Conservation (phyloP, 1,140 invertebrate genomes). For the Akabosia matsudoensis region DNA sequence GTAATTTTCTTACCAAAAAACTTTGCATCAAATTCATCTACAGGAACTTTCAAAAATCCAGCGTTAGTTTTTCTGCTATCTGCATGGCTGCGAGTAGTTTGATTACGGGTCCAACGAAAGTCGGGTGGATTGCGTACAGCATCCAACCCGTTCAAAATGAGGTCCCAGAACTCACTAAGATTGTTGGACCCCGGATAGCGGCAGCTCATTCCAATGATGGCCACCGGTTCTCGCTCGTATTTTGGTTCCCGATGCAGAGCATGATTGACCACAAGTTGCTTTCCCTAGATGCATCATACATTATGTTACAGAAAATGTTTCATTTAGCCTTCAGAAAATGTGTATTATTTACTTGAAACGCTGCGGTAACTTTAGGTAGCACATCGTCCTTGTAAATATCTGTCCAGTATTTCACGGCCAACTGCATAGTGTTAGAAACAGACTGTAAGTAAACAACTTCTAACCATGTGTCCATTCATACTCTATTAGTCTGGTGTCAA, state of each 20-base stretch:
- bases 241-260: not conserved
- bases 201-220: not conserved
- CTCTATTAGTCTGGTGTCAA: not conserved
- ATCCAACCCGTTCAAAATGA: not conserved
- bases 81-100: not conserved
- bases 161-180: not conserved
- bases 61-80: not conserved
- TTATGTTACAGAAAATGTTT: too few relatives aligned
- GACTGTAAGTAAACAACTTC: too few relatives aligned
- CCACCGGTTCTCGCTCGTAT: not conserved
- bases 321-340: not conserved
- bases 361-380: not conserved
- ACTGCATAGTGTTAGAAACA: not conserved
- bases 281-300: not conserved
- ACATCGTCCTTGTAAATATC: not conserved
- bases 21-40: conserved; percentile 53
- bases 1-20: conserved; percentile 53
- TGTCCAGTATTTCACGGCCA: not conserved
- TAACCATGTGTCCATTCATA: too few relatives aligned
- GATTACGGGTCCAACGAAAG: not conserved
- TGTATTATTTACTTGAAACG: not conserved
- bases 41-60: not conserved
- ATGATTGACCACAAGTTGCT: not conserved
- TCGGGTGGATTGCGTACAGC: not conserved
- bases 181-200: not conserved